phyloP scores from a whole-genome alignment of 1,140 invertebrate genomes.

The Andrena cerasifolii region DNA sequence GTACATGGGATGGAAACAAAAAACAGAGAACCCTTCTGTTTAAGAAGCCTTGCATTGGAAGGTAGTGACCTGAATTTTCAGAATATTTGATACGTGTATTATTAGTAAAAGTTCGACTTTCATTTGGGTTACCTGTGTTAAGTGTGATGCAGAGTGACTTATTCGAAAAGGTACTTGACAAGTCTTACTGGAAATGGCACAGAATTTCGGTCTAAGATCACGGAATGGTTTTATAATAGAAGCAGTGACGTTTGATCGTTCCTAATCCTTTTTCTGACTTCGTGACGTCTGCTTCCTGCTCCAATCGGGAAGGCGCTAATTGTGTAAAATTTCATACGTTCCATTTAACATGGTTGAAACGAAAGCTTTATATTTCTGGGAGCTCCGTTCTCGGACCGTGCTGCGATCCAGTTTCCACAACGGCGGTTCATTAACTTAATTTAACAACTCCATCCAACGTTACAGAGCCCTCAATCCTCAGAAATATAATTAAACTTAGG shows the following conservation, averaged over 20 bases:
- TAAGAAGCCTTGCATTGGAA: neutral
- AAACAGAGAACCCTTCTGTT: conserved; percentile 19
- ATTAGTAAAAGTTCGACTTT: no score
- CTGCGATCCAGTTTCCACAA: neutral
- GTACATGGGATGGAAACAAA: conserved; percentile 2
- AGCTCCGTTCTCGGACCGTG: neutral
- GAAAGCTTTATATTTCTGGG: neutral
- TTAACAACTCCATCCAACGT: no score
- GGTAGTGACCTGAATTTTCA: conserved; percentile 15
- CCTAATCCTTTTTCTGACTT: neutral
- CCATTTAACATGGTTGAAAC: neutral
- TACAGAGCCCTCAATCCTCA: no score
- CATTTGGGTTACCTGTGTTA: neutral
- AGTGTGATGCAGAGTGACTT: neutral
- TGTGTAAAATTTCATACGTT: neutral
- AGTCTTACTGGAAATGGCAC: no score
- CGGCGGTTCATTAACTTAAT: neutral
- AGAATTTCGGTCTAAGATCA: no score
- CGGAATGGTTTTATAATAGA: neutral
- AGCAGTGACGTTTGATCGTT: neutral
- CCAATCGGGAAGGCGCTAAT: neutral
- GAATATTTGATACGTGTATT: neutral
- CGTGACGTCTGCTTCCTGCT: neutral
- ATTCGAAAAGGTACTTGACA: no score
- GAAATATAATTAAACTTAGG: no score